Percentiles rank a stretch among this genome's conserved stretches.
Conservation (phyloP, 2,888 invertebrate species). For the Brassicogethes aeneus region DNA sequence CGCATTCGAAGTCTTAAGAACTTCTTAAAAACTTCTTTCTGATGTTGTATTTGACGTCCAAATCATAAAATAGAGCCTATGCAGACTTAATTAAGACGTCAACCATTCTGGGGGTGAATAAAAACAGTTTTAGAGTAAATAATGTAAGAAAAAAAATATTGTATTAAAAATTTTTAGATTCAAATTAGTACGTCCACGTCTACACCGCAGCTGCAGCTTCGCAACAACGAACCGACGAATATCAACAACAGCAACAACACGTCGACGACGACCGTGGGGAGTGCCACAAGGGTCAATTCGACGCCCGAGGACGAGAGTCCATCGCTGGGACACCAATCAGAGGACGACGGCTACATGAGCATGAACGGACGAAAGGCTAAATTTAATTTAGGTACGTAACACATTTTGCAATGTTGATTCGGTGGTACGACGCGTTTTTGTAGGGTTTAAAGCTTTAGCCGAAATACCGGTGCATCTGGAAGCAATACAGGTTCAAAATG, state of each 20-base stretch:
- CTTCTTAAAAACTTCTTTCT: too few species aligned
- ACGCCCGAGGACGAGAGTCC: constrained; percentile 62
- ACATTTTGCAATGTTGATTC: neutral
- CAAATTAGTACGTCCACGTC: constrained; percentile 34
- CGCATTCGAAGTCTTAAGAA: too few species aligned
- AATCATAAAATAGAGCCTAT: too few species aligned
- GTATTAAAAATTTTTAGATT: constrained; percentile 32
- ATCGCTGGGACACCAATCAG: constrained; percentile 75
- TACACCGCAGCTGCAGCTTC: constrained; percentile 40
- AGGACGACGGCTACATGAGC: constrained; percentile 89
- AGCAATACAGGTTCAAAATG: constrained; percentile 6
- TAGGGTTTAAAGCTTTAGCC: constrained; percentile 54
- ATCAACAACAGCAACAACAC: constrained; percentile 31
- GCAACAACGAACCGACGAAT: constrained; percentile 32
- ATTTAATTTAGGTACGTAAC: neutral
- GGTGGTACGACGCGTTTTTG: neutral
- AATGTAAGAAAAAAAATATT: neutral
- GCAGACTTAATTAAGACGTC: too few species aligned
- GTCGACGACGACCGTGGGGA: neutral
- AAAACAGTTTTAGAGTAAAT: neutral
- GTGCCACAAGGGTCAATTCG: constrained; percentile 31
- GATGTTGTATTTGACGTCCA: too few species aligned
- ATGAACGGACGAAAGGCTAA: constrained; percentile 76
- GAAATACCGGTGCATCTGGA: constrained; percentile 45
- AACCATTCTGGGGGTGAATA: neutral